Percentiles rank a stretch among this genome's conserved stretches.
These are phyloP conservation scores for Hyperoplus lanceolatus DNA, from an alignment of 2,797 vertebrate species.

Conservation along the genomic window DNA sequence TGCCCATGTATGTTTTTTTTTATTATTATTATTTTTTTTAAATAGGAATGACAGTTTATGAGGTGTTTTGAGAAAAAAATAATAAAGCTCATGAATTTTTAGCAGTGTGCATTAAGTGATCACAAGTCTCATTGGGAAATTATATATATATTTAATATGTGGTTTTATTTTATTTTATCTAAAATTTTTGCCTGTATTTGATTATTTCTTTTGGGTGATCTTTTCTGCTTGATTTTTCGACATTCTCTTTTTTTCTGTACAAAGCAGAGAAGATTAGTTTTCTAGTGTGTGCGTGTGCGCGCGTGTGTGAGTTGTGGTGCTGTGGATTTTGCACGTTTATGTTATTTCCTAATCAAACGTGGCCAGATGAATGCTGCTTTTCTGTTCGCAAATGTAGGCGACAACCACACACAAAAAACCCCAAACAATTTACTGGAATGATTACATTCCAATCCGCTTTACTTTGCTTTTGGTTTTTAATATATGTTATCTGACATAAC, in stretches of 20 bases:
- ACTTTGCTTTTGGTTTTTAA: slow-evolving; percentile 64
- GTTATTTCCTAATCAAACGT: slow-evolving; percentile 74
- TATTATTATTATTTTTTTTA: slow-evolving; percentile 47
- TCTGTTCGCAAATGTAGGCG: slow-evolving; percentile 58
- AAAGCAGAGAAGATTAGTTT: slow-evolving; percentile 83
- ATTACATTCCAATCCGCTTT: slow-evolving; percentile 46
- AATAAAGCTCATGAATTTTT: slow-evolving; percentile 78
- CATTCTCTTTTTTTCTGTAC: slow-evolving; percentile 73
- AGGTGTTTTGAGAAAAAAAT: slow-evolving; percentile 74
- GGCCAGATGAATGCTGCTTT: slow-evolving; percentile 72
- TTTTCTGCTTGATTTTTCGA: slow-evolving; percentile 79
- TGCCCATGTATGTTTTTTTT: slow-evolving; percentile 71
- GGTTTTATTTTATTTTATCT: slow-evolving; percentile 74
- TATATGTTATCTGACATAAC: slow-evolving; percentile 56
- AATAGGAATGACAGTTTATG: slow-evolving; percentile 70
- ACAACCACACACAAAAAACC: slow-evolving; percentile 59
- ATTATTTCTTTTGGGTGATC: slow-evolving; percentile 73
- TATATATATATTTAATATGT: slow-evolving; percentile 80
- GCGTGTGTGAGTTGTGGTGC: slow-evolving; percentile 80
- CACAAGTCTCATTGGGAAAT: slow-evolving; percentile 72
- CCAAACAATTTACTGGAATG: slow-evolving; percentile 50
- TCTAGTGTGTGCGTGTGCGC: slow-evolving; percentile 74
- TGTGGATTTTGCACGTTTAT: slow-evolving; percentile 85
- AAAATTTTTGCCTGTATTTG: slow-evolving; percentile 78
- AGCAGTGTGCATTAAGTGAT: slow-evolving; percentile 81